Evolutionary conservation across 2,888 invertebrate species (phyloP), one percentile per base, ranked within the genome.

Genomic region (Eugnorisma glareosa): DNA sequence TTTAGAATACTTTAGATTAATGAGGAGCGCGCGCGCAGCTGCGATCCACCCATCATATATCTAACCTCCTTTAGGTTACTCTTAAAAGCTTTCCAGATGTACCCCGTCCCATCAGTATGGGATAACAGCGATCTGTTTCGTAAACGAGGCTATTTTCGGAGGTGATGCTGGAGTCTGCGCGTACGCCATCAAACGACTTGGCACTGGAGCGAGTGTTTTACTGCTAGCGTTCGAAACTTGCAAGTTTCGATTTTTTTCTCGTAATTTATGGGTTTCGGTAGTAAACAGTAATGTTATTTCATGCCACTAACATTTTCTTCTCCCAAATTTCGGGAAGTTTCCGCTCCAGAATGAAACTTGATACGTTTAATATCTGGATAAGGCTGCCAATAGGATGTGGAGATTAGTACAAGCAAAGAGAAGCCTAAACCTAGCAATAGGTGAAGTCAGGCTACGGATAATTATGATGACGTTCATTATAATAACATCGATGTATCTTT

Each of bases 131-230:
- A 91, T 92, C 90, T 93, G 93, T 93, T 92, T 92, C 91, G 92
- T 93, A 92, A 90, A 88, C 90, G 83, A 67, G 94, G 95, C 94
- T 96, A 96, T 96, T 96, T 96, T 93, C 85, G 94, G 93, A 93
- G 89, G 91, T 96, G 95, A 95, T 95, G 93, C 96, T 96, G 96
- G 96, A 96, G 93, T 91, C 90, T 88, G 90, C 87, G 87, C 91
- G 91, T 88, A 82, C 87, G 90, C 93, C 93, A 93, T 93, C 92
- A 93, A 95, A 94, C 94, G 93, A 94, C 93, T 96, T 96, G 96
- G 96, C 96, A 96, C 96, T 96, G 96, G 96, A 96, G 89, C 91
- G 89, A 79, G 81, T 90, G 91, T 93, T 96, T 96, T 95, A 96
- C 95, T 94, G 95, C 95, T 90, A 88, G 87, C 91, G 93, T 95